Evolutionary conservation across 2,113 vertebrate genomes (phyloP).

Genomic region (Dromiciops gliroides): DNA sequence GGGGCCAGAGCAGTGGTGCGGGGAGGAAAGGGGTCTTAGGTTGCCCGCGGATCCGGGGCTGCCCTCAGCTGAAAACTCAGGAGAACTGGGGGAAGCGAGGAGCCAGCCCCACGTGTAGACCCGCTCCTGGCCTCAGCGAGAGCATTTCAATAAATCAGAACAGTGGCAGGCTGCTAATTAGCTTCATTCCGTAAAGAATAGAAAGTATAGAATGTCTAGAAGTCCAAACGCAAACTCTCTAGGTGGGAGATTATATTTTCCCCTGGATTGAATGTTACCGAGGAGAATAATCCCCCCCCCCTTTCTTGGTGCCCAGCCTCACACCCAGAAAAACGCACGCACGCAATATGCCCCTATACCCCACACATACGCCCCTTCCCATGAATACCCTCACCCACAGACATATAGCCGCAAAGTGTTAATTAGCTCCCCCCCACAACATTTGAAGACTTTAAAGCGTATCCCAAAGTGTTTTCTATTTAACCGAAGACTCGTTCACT

Average conservation of each 20-base stretch:
- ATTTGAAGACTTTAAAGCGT: slow-evolving; percentile 47
- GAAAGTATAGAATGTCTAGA: not conserved
- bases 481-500: slow-evolving; percentile 17
- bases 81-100: fast-evolving
- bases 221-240: slow-evolving; percentile 7
- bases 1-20: not conserved
- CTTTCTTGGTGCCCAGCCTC: slow-evolving; percentile 21
- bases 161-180: slow-evolving; percentile 78
- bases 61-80: not conserved
- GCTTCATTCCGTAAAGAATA: slow-evolving; percentile 61
- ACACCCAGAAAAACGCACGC: not conserved
- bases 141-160: slow-evolving; percentile 71
- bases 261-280: not conserved
- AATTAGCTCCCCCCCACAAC: slow-evolving; percentile 40
- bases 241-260: slow-evolving; percentile 56
- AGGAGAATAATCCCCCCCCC: not conserved
- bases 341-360: slow-evolving; percentile 44
- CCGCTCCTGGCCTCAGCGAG: slow-evolving; percentile 28
- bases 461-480: slow-evolving; percentile 33
- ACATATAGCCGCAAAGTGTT: not conserved
- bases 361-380: slow-evolving; percentile 60
- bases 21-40: not conserved
- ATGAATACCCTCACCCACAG: not conserved
- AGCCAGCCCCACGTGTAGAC: slow-evolving; percentile 36
- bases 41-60: not conserved